Base-by-base conservation (phyloP, 2,113 vertebrate species). In the Xiphophorus couchianus region DNA sequence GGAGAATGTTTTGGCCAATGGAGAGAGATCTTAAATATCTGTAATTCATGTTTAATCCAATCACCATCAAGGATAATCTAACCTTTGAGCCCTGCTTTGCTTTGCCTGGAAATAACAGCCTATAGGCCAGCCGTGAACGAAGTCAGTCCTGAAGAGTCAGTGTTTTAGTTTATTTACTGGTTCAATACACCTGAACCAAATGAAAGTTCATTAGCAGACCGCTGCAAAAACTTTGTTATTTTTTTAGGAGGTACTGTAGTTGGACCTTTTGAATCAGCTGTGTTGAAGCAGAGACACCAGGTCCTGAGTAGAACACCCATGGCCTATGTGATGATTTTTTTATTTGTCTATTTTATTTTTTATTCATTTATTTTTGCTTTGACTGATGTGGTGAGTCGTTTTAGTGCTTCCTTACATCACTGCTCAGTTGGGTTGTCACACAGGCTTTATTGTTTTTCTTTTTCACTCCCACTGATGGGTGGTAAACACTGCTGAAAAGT, bases 371-470 rank as follows among this genome's bases (percentile, higher is more conserved):
- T 11, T 19, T 48, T 17, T 42, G 44, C 22, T 72, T 66, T 29
- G 31, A 3, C 48, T 62, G 44, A 29, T 37, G 44, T 19, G 42
- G 29, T 58, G 31, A 39, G 44, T 22, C 51, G 5, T 14, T 42
- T 37, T 29, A 48, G 35, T 66, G 33, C 44, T 62, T 72, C 44
- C 22, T 25, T 71, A 65, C 62, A 77, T 82, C 77, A 62, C 62
- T 74, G 82, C 77, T 84, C 78, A 74, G 69, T 62, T 80, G 76
- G 66, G 22, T 74, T 69, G 61, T 77, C 71, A 68, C 69, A 48
- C 58, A 71, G 60, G 67, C 72, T 80, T 0, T 71, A 66, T 77
- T 79, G 84, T 12, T 62, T 84, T 25, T 19, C 14, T 58, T 48
- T 80, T 71, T 74, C 65, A 75, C 78, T 77, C 61, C 61, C 28